Evolutionary conservation across 2,888 invertebrate species (phyloP).

Genomic region (Dichetophora obliterata): DNA sequence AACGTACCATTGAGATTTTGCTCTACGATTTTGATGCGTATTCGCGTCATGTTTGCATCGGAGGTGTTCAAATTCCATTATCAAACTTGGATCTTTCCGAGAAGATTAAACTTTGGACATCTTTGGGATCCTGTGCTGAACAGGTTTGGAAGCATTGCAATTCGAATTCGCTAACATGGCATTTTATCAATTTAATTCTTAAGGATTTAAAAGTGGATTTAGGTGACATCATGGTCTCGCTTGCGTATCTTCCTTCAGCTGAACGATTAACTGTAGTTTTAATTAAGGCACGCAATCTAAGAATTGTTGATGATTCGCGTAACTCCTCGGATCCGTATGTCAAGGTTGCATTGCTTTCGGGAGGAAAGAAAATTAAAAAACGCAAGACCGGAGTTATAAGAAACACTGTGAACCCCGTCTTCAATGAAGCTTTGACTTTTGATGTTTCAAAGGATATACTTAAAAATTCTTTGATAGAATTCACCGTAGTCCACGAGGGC

Average conservation of each 20-base stretch:
- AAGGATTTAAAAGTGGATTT: conserved; percentile 79
- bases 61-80: conserved; percentile 74
- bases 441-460: conserved; percentile 82
- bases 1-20: conserved; percentile 74
- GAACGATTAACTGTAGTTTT: conserved; percentile 91
- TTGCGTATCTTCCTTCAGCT: conserved; percentile 92
- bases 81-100: conserved; percentile 73
- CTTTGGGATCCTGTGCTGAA: conserved; percentile 72
- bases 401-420: conserved; percentile 88
- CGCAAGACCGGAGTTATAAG: conserved; percentile 93
- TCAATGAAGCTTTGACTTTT: conserved; percentile 94
- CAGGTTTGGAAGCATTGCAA: conserved; percentile 56
- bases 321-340: conserved; percentile 97
- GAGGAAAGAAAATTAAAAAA: conserved; percentile 91
- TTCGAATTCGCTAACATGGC: neutral
- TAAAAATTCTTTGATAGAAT: conserved; percentile 73
- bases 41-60: conserved; percentile 76
- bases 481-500: conserved; percentile 75
- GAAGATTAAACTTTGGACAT: conserved; percentile 73
- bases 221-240: conserved; percentile 91
- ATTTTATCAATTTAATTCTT: conserved; percentile 3
- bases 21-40: conserved; percentile 78
- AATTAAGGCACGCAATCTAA: conserved; percentile 90
- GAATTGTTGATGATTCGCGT: conserved; percentile 91
- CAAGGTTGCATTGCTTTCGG: conserved; percentile 89